A percentile compares a stretch with the other conserved stretches of the same genome.
Conservation (phyloP, 2,888 invertebrate genomes). For the Busseola fusca region DNA sequence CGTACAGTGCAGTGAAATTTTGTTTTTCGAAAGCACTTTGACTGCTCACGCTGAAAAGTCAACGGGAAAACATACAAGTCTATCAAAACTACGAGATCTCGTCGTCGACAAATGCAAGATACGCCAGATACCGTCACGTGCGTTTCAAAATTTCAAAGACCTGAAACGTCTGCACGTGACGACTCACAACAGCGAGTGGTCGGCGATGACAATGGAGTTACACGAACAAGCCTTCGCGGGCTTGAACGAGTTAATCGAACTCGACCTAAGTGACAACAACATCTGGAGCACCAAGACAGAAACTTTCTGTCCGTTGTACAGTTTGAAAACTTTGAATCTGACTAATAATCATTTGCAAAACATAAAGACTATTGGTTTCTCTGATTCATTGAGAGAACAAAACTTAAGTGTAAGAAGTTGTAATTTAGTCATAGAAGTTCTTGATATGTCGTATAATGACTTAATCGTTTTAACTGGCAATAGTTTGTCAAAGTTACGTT, state of each 20-base stretch:
- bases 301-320: constrained; percentile 92
- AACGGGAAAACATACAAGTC: constrained; percentile 87
- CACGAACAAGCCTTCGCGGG: constrained; percentile 92
- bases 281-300: constrained; percentile 93
- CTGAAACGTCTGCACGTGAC: constrained; percentile 91
- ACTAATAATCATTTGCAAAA: constrained; percentile 94
- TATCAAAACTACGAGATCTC: constrained; percentile 91
- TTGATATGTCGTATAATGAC: constrained; percentile 93
- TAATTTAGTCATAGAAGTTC: constrained; percentile 91
- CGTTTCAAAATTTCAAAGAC: constrained; percentile 91
- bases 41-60: constrained; percentile 84
- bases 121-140: constrained; percentile 91
- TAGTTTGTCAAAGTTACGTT: constrained; percentile 91
- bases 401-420: constrained; percentile 90
- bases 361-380: constrained; percentile 92
- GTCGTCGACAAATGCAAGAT: constrained; percentile 93
- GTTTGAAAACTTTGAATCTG: constrained; percentile 92
- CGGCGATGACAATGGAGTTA: constrained; percentile 93
- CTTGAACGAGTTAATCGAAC: constrained; percentile 90
- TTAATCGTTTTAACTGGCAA: constrained; percentile 92
- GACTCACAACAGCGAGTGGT: constrained; percentile 94
- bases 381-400: constrained; percentile 90
- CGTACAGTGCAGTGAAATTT: constrained; percentile 92
- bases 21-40: constrained; percentile 92
- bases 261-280: constrained; percentile 93